phyloP scores from a whole-genome alignment of 2,797 vertebrate species.

The Fistularia tabacaria region DNA sequence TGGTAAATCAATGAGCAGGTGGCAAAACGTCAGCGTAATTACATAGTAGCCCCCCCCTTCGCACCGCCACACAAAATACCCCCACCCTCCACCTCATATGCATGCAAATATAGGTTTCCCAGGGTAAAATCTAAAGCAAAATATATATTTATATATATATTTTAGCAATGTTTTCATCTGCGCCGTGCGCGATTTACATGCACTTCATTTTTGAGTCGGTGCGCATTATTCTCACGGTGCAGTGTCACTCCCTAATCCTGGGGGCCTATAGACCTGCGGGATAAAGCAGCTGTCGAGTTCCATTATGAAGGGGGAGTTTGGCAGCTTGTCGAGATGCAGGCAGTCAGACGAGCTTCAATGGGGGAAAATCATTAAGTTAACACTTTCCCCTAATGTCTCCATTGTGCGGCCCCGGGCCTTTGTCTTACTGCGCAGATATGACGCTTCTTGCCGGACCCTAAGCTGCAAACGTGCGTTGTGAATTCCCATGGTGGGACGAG shows the following conservation, averaged over 20 bases:
- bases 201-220: constrained; percentile 81
- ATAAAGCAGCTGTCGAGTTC: constrained; percentile 86
- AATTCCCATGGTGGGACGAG: constrained; percentile 70
- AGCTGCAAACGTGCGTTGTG: constrained; percentile 51
- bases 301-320: constrained; percentile 81
- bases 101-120: constrained; percentile 75
- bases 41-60: constrained; percentile 80
- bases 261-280: constrained; percentile 79
- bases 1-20: constrained; percentile 98
- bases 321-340: constrained; percentile 85
- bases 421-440: constrained; percentile 80
- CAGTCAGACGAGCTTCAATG: constrained; percentile 84
- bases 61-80: constrained; percentile 41
- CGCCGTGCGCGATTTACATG: constrained; percentile 75
- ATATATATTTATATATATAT: constrained; percentile 42
- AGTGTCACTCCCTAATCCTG: constrained; percentile 85
- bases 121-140: constrained; percentile 61
- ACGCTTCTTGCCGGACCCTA: constrained; percentile 77
- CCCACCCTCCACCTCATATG: constrained; percentile 62
- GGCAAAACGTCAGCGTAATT: constrained; percentile 96
- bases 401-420: constrained; percentile 78
- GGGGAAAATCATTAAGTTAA: constrained; percentile 93
- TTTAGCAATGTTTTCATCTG: constrained; percentile 63
- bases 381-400: constrained; percentile 88
- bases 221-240: constrained; percentile 76